Conservation (phyloP, 1,140 invertebrate genomes). For the Araneus ventricosus region DNA sequence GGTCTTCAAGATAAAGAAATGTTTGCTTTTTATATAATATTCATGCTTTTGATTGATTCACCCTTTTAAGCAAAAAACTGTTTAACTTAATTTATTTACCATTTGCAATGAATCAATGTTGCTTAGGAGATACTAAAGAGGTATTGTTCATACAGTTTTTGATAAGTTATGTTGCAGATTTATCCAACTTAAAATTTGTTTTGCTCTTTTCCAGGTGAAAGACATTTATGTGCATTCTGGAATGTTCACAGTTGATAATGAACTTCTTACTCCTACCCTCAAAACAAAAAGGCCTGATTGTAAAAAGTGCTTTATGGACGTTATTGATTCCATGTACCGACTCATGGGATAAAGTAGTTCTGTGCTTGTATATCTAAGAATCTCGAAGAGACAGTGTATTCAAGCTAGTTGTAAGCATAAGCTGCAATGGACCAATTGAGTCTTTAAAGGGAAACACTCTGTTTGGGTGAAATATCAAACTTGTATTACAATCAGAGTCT, state of each 20-base stretch:
- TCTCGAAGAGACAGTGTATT: constrained; percentile 27
- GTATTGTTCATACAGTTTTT: too few species aligned
- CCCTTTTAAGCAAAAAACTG: too few species aligned
- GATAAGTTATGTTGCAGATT: too few species aligned
- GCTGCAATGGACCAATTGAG: constrained; percentile 31
- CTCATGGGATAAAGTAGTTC: constrained; percentile 47
- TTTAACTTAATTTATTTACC: too few species aligned
- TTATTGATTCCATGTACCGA: constrained; percentile 93
- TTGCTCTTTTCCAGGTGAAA: constrained; percentile 87
- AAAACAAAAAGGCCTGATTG: constrained; percentile 91
- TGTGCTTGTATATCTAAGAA: constrained; percentile 18
- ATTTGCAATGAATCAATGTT: too few species aligned
- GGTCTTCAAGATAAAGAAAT: too few species aligned
- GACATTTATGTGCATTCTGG: constrained; percentile 96
- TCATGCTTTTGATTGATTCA: too few species aligned
- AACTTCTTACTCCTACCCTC: constrained; percentile 96
- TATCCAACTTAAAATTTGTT: background rate
- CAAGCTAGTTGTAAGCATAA: constrained; percentile 3
- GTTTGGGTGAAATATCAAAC: constrained; percentile 33
- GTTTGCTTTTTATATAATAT: too few species aligned
- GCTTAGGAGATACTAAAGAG: too few species aligned
- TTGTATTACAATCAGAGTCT: constrained; percentile 1
- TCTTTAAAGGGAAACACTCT: background rate
- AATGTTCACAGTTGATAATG: constrained; percentile 97
- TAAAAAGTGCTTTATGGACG: constrained; percentile 92